Conservation (phyloP, 2,797 vertebrate species). For the Eulemur rubriventer region DNA sequence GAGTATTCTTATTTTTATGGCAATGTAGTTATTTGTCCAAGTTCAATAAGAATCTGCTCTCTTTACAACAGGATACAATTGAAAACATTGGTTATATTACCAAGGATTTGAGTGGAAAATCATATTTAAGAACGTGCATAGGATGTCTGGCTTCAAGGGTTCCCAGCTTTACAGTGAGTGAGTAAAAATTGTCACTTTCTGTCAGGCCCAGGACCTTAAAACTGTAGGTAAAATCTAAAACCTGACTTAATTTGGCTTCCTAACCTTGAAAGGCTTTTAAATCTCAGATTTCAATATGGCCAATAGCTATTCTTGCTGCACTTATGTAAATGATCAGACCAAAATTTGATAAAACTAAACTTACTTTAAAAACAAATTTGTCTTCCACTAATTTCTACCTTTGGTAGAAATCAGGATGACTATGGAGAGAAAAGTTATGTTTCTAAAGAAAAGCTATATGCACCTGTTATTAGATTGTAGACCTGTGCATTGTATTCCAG, state of each 20-base stretch:
- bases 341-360: background rate
- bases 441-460: background rate
- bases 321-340: background rate
- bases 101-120: background rate
- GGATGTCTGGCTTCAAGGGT: too few species aligned
- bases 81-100: background rate
- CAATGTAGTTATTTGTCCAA: background rate
- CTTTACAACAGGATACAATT: background rate
- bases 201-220: background rate
- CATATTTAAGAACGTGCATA: background rate
- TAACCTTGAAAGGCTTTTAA: background rate
- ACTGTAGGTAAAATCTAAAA: background rate
- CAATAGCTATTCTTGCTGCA: background rate
- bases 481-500: background rate
- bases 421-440: background rate
- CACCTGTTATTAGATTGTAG: background rate
- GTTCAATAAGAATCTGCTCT: background rate
- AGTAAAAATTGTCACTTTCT: background rate
- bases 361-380: background rate
- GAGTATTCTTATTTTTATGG: background rate
- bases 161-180: background rate
- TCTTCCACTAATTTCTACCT: background rate
- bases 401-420: background rate
- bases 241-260: background rate
- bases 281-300: background rate